These are phyloP conservation scores for Leptogaster cylindrica DNA, from an alignment of 2,888 invertebrate genomes.

Conservation along the genomic window DNA sequence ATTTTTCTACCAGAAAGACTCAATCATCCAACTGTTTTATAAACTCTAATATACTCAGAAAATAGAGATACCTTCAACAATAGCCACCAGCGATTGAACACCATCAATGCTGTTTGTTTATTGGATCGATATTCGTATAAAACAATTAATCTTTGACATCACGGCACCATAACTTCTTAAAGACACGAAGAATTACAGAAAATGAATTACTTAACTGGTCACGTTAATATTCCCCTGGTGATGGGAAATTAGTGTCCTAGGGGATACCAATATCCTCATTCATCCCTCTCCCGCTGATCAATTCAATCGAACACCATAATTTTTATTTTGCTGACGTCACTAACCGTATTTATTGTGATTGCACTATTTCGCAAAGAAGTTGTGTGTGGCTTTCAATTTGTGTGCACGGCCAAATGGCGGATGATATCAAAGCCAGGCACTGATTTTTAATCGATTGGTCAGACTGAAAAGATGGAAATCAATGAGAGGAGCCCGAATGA, in stretches of 20 bases:
- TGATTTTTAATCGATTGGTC: slow-evolving; percentile 51
- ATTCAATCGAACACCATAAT: too few relatives aligned
- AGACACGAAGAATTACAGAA: slow-evolving; percentile 37
- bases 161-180: slow-evolving; percentile 3
- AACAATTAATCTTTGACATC: slow-evolving; percentile 31
- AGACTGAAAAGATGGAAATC: slow-evolving; percentile 43
- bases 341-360: slow-evolving; percentile 23
- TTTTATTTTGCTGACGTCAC: not conserved
- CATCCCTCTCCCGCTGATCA: too few relatives aligned
- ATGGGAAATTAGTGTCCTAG: not conserved
- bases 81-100: too few relatives aligned
- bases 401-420: slow-evolving; percentile 43
- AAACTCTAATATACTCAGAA: too few relatives aligned
- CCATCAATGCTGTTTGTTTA: too few relatives aligned
- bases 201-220: slow-evolving; percentile 50
- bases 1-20: too few relatives aligned
- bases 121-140: not conserved
- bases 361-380: slow-evolving; percentile 7
- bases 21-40: too few relatives aligned
- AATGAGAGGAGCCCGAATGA: not conserved
- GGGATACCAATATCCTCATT: too few relatives aligned
- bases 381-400: slow-evolving; percentile 35
- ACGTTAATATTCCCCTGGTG: slow-evolving; percentile 48
- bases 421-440: slow-evolving; percentile 49
- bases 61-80: too few relatives aligned